Evolutionary conservation across 2,113 vertebrate genomes (phyloP), one percentile per base, ranked within the genome.

Genomic region (Perccottus glenii): DNA sequence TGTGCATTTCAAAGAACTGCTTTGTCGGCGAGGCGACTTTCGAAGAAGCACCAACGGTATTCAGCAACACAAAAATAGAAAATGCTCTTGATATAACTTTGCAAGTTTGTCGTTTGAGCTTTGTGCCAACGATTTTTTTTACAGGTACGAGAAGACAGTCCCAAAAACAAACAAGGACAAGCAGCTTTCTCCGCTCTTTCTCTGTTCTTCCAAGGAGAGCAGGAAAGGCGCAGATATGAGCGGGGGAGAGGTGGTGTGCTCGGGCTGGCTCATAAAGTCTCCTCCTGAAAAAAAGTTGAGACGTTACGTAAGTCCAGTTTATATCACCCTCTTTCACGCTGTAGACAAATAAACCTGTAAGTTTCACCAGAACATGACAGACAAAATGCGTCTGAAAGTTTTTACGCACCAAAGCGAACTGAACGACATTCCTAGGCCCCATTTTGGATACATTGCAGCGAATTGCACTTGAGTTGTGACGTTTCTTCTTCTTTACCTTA

Each of bases 201-300:
- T 69, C 53, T 27, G 19, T 33, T 38, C 50, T 73, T 86, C 84
- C 80, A 69, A 57, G 16, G 81, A 64, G 67, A 67, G 67, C 51
- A 45, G 76, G 77, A 74, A 72, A 63, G 77, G 33, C 35, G 57
- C 77, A 72, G 88, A 90, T 71, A 97, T 96, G 96, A 96, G 95
- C 73, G 96, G 96, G 85, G 96, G 96, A 82, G 96, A 98, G 75
- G 95, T 97, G 92, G 94, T 98, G 82, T 96, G 92, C 75, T 93
- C 93, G 44, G 96, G 96, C 64, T 98, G 96, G 96, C 93, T 98
- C 56, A 94, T 95, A 91, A 98, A 98, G 93, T 98, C 96, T 58
- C 96, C 96, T 67, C 96, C 96, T 83, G 96, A 98, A 91, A 98
- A 98, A 88, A 98, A 98, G 95, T 94, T 98, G 92, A 96, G 97